Conservation (phyloP, 2,888 invertebrate species). For the Tortricodes alternella region DNA sequence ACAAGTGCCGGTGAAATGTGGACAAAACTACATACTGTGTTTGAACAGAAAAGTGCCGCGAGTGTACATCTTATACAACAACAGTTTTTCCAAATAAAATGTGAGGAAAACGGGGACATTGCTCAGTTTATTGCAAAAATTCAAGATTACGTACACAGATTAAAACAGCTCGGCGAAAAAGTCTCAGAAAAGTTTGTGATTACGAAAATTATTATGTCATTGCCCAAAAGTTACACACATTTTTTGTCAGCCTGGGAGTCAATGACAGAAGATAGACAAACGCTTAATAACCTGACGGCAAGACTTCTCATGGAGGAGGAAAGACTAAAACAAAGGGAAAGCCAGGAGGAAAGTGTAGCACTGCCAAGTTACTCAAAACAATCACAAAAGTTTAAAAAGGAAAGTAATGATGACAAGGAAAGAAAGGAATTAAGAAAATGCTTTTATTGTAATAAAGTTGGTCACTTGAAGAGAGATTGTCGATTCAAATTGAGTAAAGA, state of each 20-base stretch:
- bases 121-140: conserved; percentile 30
- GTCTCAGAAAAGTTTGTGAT: conserved; percentile 32
- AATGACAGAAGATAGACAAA: conserved; percentile 26
- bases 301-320: conserved; percentile 22
- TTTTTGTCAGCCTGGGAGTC: conserved; percentile 37
- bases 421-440: background rate
- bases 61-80: conserved; percentile 42
- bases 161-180: conserved; percentile 31
- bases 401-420: background rate
- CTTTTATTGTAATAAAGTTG: background rate
- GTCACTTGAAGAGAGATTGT: background rate
- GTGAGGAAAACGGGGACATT: conserved; percentile 30
- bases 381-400: background rate
- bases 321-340: background rate
- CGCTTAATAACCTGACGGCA: conserved; percentile 13
- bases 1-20: conserved; percentile 34
- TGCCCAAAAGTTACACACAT: conserved; percentile 39
- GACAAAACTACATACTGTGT: conserved; percentile 34
- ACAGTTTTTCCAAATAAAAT: conserved; percentile 32
- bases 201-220: conserved; percentile 37
- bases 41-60: conserved; percentile 41
- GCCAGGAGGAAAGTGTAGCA: background rate
- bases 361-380: background rate
- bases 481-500: background rate
- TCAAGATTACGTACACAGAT: conserved; percentile 20